Evolutionary conservation across 2,113 vertebrate genomes (phyloP).

Genomic region (Apeltes quadracus): DNA sequence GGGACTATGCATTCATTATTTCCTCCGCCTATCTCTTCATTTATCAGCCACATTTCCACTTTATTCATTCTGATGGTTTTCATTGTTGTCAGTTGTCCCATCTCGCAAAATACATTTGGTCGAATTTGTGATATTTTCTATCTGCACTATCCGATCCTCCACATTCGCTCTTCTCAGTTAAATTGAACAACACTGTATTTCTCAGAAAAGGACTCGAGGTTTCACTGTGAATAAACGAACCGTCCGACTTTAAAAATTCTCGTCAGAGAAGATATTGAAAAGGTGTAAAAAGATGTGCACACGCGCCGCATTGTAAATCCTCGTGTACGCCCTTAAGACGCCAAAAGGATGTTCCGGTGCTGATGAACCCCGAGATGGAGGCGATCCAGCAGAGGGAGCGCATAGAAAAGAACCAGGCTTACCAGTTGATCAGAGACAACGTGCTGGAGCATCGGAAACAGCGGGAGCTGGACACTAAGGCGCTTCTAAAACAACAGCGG

Average conservation of each 20-base stretch:
- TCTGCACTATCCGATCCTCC: too few species aligned
- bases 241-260: background rate
- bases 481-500: slow-evolving; percentile 77
- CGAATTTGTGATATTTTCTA: slow-evolving; percentile 8
- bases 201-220: background rate
- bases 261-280: background rate
- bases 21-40: slow-evolving; percentile 25
- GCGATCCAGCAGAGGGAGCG: slow-evolving; percentile 76
- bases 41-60: slow-evolving; percentile 47
- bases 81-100: slow-evolving; percentile 1
- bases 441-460: slow-evolving; percentile 77
- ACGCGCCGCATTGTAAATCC: background rate
- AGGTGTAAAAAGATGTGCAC: background rate
- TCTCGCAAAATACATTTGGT: slow-evolving; percentile 20
- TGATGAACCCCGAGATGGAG: slow-evolving; percentile 77
- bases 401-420: slow-evolving; percentile 83
- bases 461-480: slow-evolving; percentile 68
- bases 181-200: background rate
- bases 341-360: slow-evolving; percentile 54
- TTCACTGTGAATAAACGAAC: background rate
- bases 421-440: slow-evolving; percentile 76
- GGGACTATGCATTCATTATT: slow-evolving; percentile 15
- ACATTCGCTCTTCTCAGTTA: too few species aligned
- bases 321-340: slow-evolving; percentile 71
- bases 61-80: slow-evolving; percentile 26